Percentiles rank a stretch among this genome's conserved stretches.
These are phyloP conservation scores for Acromyrmex heyeri DNA, from an alignment of 1,140 invertebrate species.

Conservation along the genomic window DNA sequence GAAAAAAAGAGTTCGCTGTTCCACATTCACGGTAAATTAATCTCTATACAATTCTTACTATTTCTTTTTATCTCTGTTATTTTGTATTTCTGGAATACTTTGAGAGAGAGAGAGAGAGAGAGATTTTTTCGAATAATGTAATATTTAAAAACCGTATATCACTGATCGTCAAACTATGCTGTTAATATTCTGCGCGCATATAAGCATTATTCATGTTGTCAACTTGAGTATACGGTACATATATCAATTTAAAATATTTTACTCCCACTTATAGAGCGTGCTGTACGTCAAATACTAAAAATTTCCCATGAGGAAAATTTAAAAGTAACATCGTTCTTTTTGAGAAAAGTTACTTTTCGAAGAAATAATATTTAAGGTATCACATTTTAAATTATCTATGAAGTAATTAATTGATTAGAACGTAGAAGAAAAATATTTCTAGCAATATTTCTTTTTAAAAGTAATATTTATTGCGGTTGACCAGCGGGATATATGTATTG, in stretches of 20 bases:
- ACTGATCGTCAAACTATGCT: not conserved
- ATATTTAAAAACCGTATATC: not conserved
- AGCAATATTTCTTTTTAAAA: not conserved
- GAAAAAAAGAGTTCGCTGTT: not conserved
- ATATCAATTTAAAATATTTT: constrained; percentile 17
- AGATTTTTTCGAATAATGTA: not conserved
- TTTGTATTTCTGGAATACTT: not conserved
- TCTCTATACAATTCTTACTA: not conserved
- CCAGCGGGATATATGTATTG: not conserved
- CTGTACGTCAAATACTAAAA: not conserved
- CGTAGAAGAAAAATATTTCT: not conserved
- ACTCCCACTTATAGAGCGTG: not conserved
- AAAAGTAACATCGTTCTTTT: not conserved
- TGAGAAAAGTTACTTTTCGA: not conserved
- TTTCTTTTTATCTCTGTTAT: not conserved
- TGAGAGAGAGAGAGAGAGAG: too few relatives aligned
- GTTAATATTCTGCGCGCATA: not conserved
- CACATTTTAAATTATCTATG: too few relatives aligned
- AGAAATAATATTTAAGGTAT: not conserved
- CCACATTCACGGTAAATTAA: not conserved
- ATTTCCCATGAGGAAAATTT: not conserved
- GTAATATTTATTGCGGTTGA: not conserved
- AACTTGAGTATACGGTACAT: not conserved
- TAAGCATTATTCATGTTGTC: constrained; percentile 29
- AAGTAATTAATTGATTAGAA: not conserved